Conservation (phyloP, 1,140 invertebrate genomes). For the Gryon sp. region DNA sequence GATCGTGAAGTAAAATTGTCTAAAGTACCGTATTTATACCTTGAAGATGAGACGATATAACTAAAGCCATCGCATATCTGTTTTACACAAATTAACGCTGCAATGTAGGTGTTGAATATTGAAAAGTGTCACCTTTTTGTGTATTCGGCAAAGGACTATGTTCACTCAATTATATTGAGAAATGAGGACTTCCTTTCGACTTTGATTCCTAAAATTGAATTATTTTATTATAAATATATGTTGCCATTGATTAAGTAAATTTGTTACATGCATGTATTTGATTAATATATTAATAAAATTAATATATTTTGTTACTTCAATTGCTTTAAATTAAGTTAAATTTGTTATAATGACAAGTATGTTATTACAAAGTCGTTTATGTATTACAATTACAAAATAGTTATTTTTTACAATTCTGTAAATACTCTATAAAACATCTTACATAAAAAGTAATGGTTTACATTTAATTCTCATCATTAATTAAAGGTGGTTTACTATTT, state of each 20-base stretch:
- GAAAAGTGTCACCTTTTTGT: slow-evolving; percentile 26
- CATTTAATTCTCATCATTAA: too few species aligned
- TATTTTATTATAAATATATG: slow-evolving; percentile 21
- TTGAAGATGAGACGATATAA: neutral
- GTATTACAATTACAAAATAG: too few species aligned
- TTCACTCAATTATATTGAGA: neutral
- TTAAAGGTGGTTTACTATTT: too few species aligned
- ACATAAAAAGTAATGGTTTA: too few species aligned
- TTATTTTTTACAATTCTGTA: too few species aligned
- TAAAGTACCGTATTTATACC: neutral
- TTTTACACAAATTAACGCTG: slow-evolving; percentile 29
- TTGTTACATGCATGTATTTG: neutral
- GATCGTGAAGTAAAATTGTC: neutral
- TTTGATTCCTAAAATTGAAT: slow-evolving; percentile 30
- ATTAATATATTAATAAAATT: neutral
- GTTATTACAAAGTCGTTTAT: too few species aligned
- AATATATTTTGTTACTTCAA: too few species aligned
- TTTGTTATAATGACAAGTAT: too few species aligned
- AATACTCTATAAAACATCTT: too few species aligned
- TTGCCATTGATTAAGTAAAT: neutral
- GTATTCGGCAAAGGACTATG: neutral
- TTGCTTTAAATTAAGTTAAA: too few species aligned
- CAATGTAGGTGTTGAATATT: slow-evolving; percentile 8
- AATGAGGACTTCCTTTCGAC: slow-evolving; percentile 14
- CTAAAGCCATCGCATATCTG: slow-evolving; percentile 6